These are phyloP conservation scores for Calosoma granatense DNA, from an alignment of 1,140 invertebrate genomes.

Conservation along the genomic window DNA sequence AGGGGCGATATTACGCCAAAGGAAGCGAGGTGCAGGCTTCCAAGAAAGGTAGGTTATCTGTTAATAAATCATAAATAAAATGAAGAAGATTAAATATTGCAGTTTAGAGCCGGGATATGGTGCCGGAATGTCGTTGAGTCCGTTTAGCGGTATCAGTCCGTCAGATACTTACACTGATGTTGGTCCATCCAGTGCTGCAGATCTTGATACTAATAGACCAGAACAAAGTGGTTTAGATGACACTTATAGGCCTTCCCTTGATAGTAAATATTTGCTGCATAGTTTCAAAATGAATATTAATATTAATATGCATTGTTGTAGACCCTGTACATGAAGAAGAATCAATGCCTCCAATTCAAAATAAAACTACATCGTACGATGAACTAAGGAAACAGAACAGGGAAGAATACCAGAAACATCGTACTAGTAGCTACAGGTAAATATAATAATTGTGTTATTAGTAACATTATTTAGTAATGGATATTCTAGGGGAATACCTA, in stretches of 20 bases:
- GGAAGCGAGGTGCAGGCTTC: constrained; percentile 31
- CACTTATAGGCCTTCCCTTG: constrained; percentile 36
- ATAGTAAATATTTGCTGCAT: constrained; percentile 28
- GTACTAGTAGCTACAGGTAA: constrained; percentile 23
- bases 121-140: constrained; percentile 35
- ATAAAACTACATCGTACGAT: constrained; percentile 42
- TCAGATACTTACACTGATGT: constrained; percentile 37
- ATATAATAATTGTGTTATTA: constrained; percentile 3
- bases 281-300: background rate
- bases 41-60: constrained; percentile 30
- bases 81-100: constrained; percentile 13
- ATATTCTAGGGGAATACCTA: constrained; percentile 6
- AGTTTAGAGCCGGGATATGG: constrained; percentile 30
- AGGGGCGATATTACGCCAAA: constrained; percentile 46
- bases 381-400: constrained; percentile 47
- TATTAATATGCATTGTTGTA: constrained; percentile 15
- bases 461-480: constrained; percentile 11
- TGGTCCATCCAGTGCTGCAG: constrained; percentile 26
- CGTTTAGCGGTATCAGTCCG: constrained; percentile 30
- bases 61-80: too few species aligned
- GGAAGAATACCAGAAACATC: constrained; percentile 41
- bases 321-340: constrained; percentile 30
- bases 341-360: constrained; percentile 29
- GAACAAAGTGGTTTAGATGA: constrained; percentile 38
- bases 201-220: constrained; percentile 38